Base-by-base conservation (phyloP, 2,888 invertebrate genomes). In the Acanthosepion lycidas region DNA sequence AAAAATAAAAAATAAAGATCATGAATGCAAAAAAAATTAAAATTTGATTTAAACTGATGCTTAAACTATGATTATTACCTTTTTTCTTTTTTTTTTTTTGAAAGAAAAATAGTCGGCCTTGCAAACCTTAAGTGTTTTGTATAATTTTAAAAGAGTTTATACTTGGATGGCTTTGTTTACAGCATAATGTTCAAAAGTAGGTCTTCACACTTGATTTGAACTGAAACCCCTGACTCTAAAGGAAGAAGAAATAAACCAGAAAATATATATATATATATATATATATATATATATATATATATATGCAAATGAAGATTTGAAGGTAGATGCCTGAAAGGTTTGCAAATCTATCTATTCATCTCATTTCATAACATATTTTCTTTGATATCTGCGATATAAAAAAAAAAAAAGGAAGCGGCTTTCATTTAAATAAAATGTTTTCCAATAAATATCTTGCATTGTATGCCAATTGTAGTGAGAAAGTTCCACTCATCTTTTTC, bases 241-340 rank as follows among this genome's bases (percentile, higher is more conserved):
- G 55, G 20, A 55, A 78, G 28, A 78, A 64, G 6, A 78, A 78
- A 28, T 28, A 78, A 26, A 6, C 9, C 23, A 28, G 28, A n/a
- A 78, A 2, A 42, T 1, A 42, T 42, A 42, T 42, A 42, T 42
- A 42, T 42, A 42, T 42, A 42, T 42, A 42, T 42, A 42, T 42
- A 42, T 42, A 42, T 42, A 42, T 42, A 42, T 42, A 42, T 42
- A 42, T 42, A 42, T 42, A 42, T 42, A 42, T 42, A 42, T 42
- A 78, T n/a, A 78, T 78, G 64, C 64, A 78, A 78, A 78, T 78
- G 78, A 78, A n/a, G 78, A n/a, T 78, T 78, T 78, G 26, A 78
- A 78, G 28, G 28, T 23, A 28, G n/a, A 64, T n/a, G 28, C 26
- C 28, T 78, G 28, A 78, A 78, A 78, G 78, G 28, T 78, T 78